Percentiles rank a stretch among this genome's conserved stretches.
Evolutionary conservation across 1,140 invertebrate genomes (phyloP).

Genomic region (Aleiodes sp.): DNA sequence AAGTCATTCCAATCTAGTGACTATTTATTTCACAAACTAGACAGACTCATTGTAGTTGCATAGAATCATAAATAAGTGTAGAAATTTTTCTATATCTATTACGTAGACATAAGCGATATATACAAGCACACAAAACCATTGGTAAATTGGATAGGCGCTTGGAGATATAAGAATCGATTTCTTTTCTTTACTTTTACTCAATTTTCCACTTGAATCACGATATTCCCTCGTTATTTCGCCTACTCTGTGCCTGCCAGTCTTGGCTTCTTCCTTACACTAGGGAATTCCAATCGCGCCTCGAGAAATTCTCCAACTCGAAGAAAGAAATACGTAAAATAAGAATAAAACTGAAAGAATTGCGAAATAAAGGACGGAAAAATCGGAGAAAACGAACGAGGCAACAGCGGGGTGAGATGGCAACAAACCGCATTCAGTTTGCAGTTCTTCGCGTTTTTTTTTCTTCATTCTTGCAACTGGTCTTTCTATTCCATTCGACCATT

Average conservation of each 20-base stretch:
- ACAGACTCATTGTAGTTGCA: conserved; percentile 15
- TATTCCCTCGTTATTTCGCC: conserved; percentile 20
- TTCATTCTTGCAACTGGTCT: conserved; percentile 25
- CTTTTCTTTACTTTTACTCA: conserved; percentile 20
- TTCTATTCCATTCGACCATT: conserved; percentile 25
- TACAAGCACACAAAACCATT: background rate
- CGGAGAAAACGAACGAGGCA: background rate
- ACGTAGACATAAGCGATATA: too few species aligned
- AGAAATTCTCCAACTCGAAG: conserved; percentile 19
- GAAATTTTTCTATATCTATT: too few species aligned
- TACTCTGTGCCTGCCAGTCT: background rate
- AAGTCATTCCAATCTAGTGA: background rate
- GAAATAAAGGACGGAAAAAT: background rate
- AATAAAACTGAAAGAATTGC: background rate
- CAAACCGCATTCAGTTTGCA: conserved; percentile 20
- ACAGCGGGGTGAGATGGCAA: background rate
- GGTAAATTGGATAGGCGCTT: conserved; percentile 8
- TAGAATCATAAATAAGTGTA: background rate
- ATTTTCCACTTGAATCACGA: conserved; percentile 24
- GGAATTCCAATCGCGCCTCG: conserved; percentile 13
- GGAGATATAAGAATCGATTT: conserved; percentile 10
- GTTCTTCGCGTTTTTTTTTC: conserved; percentile 30
- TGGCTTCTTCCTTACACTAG: background rate
- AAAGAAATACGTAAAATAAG: background rate
- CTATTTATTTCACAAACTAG: conserved; percentile 29